Conservation (phyloP, 2,888 invertebrate species). For the Drosophila setosimentum region DNA sequence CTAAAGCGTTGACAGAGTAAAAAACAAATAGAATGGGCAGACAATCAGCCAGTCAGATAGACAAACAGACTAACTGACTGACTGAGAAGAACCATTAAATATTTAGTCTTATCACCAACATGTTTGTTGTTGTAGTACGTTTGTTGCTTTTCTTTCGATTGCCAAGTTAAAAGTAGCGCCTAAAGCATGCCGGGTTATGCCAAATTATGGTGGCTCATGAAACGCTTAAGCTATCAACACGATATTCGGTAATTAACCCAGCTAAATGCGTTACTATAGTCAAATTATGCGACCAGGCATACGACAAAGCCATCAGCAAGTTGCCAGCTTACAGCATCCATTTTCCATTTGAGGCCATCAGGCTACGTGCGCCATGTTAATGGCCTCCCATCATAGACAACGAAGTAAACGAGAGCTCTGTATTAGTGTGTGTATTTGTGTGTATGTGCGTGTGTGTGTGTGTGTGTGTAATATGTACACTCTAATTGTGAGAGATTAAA, state of each 20-base stretch:
- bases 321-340: constrained; percentile 21
- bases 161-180: constrained; percentile 47
- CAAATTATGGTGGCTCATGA: constrained; percentile 66
- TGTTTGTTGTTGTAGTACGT: constrained; percentile 20
- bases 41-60: constrained; percentile 20
- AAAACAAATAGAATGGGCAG: constrained; percentile 24
- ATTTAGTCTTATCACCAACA: constrained; percentile 73
- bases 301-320: constrained; percentile 23
- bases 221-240: constrained; percentile 78
- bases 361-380: constrained; percentile 62
- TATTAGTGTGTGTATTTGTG: constrained; percentile 1
- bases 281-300: constrained; percentile 56
- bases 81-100: constrained; percentile 63
- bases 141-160: constrained; percentile 8
- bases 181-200: constrained; percentile 48
- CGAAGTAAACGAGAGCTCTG: background rate
- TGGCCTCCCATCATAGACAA: constrained; percentile 42
- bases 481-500: constrained; percentile 11
- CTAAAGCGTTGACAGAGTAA: constrained; percentile 64
- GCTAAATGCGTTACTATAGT: constrained; percentile 66
- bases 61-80: constrained; percentile 20
- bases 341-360: constrained; percentile 23
- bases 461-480: constrained; percentile 14
- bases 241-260: constrained; percentile 78
- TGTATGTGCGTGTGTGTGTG: constrained; percentile 10